Evolutionary conservation across 2,888 invertebrate species (phyloP).

Genomic region (Conus canariensis): DNA sequence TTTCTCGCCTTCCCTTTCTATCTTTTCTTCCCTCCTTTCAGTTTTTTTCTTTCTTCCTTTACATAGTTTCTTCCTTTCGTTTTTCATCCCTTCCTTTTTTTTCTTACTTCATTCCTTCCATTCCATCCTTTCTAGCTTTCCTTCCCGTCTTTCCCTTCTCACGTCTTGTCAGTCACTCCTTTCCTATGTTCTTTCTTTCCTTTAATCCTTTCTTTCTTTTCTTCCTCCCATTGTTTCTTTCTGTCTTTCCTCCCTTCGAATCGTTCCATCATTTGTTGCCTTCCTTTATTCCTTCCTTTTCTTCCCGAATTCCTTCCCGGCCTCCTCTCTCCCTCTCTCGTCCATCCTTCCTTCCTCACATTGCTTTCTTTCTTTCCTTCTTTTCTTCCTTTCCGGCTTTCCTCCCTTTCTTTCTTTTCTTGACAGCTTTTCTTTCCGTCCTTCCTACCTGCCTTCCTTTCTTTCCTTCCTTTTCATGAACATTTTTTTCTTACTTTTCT

Average conservation of each 20-base stretch:
- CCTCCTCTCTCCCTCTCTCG: background rate
- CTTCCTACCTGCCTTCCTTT: background rate
- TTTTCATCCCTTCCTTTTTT: background rate
- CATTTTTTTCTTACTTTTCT: too few relatives aligned
- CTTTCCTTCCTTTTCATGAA: too few relatives aligned
- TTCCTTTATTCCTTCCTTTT: background rate
- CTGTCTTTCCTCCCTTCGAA: too few relatives aligned
- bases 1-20: too few relatives aligned
- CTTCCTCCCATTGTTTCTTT: too few relatives aligned
- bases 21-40: too few relatives aligned
- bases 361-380: background rate
- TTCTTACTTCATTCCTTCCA: too few relatives aligned
- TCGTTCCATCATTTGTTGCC: too few relatives aligned
- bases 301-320: too few relatives aligned
- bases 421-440: background rate
- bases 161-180: too few relatives aligned
- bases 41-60: background rate
- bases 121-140: background rate
- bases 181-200: too few relatives aligned
- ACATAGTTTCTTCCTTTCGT: background rate
- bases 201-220: too few relatives aligned
- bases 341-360: background rate
- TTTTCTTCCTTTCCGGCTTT: background rate
- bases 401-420: background rate
- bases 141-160: background rate